Percentiles rank a stretch among this genome's conserved stretches.
phyloP scores from a whole-genome alignment of 2,888 invertebrate genomes.

The Gymnosoma rotundatum region DNA sequence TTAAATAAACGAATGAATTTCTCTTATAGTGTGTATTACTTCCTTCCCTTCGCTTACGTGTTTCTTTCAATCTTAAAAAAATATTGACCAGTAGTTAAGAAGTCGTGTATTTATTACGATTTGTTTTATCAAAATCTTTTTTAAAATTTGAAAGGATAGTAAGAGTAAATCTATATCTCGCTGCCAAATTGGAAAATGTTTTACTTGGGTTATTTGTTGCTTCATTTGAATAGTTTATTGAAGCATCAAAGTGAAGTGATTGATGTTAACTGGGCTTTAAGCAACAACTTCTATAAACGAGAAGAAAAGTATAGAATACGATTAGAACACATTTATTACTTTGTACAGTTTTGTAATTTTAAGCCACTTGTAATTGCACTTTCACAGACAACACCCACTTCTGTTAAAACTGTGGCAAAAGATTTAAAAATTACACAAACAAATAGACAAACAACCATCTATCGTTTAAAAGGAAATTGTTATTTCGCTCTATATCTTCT shows the following conservation, averaged over 20 bases:
- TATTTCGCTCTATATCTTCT: not conserved
- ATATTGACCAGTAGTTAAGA: too few species aligned
- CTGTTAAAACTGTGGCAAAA: conserved; percentile 26
- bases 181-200: not conserved
- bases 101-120: too few species aligned
- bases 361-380: conserved; percentile 54
- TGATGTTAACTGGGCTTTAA: not conserved
- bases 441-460: conserved; percentile 32
- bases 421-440: conserved; percentile 35
- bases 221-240: conserved; percentile 39
- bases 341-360: conserved; percentile 17
- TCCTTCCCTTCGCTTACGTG: too few species aligned
- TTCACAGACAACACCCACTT: conserved; percentile 2
- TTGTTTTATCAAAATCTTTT: not conserved
- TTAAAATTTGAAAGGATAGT: not conserved
- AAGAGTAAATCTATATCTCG: not conserved
- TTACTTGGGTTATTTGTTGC: conserved; percentile 20
- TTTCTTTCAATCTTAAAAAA: too few species aligned
- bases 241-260: conserved; percentile 38
- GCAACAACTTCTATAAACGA: not conserved
- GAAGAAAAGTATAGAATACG: conserved; percentile 1
- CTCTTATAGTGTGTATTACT: too few species aligned
- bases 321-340: conserved; percentile 1
- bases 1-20: too few species aligned
- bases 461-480: conserved; percentile 3